A percentile compares a stretch with the other conserved stretches of the same genome.
These are phyloP conservation scores for Phocoena sinus DNA, from an alignment of 2,113 vertebrate species.

Conservation along the genomic window DNA sequence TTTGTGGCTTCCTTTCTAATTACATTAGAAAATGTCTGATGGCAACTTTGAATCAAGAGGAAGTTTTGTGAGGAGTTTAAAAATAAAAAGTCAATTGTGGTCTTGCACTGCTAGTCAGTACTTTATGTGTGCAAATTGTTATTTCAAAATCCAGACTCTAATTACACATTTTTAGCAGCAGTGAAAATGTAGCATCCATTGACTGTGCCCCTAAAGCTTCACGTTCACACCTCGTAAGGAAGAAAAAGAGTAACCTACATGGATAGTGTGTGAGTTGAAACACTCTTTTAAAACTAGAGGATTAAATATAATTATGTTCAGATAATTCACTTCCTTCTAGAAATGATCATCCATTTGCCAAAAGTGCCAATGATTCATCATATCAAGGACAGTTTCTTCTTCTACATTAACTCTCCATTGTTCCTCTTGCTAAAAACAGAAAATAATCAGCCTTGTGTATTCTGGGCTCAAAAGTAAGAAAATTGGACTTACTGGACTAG, in stretches of 20 bases:
- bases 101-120: not conserved
- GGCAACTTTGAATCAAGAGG: not conserved
- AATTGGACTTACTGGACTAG: not conserved
- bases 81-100: not conserved
- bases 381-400: not conserved
- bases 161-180: not conserved
- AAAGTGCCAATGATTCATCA: not conserved
- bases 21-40: constrained; percentile 20
- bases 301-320: not conserved
- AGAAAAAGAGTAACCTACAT: not conserved
- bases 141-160: not conserved
- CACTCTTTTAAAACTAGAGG: not conserved
- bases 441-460: not conserved
- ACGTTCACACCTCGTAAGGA: not conserved
- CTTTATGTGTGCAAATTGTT: not conserved
- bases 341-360: constrained; percentile 18
- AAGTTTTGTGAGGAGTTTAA: not conserved
- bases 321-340: not conserved
- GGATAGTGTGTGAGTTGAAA: not conserved
- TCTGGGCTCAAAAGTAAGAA: not conserved
- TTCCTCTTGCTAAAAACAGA: not conserved
- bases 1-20: not conserved
- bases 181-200: not conserved
- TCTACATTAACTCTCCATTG: not conserved
- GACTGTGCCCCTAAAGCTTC: not conserved